Conservation (phyloP, 2,113 vertebrate genomes). For the Malurus alboscapulatus region DNA sequence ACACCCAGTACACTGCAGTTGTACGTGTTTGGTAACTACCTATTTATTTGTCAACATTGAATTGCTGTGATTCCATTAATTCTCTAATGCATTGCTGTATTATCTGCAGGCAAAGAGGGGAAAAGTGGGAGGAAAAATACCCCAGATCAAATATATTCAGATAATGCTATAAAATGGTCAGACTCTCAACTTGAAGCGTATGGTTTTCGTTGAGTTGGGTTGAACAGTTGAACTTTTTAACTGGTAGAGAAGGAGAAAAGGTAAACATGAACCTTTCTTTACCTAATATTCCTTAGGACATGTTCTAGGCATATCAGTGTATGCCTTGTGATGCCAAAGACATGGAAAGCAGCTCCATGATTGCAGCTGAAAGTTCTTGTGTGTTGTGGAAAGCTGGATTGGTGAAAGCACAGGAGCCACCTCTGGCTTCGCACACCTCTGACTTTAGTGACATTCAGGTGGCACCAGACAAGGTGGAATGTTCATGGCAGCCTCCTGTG, state of each 20-base stretch:
- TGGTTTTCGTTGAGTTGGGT: not conserved
- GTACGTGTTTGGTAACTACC: not conserved
- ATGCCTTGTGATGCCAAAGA: not conserved
- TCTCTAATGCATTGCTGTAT: not conserved
- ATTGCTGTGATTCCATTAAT: not conserved
- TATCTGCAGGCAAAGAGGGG: not conserved
- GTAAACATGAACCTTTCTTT: not conserved
- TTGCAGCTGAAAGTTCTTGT: not conserved
- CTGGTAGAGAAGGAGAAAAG: not conserved
- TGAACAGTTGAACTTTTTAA: not conserved
- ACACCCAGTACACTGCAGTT: not conserved
- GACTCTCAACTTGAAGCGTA: not conserved
- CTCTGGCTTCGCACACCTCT: not conserved
- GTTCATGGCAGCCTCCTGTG: not conserved
- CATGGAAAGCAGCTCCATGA: not conserved
- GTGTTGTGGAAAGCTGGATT: not conserved
- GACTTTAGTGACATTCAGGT: not conserved
- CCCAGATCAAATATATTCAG: not conserved
- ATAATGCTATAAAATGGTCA: not conserved
- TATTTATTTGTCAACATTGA: slow-evolving; percentile 8
- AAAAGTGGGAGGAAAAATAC: fast-evolving
- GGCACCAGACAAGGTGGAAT: not conserved
- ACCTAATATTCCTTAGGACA: not conserved
- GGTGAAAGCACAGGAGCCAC: not conserved
- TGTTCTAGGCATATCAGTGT: not conserved